Base-by-base conservation (phyloP, 1,140 invertebrate genomes). In the Melanaphis sacchari region DNA sequence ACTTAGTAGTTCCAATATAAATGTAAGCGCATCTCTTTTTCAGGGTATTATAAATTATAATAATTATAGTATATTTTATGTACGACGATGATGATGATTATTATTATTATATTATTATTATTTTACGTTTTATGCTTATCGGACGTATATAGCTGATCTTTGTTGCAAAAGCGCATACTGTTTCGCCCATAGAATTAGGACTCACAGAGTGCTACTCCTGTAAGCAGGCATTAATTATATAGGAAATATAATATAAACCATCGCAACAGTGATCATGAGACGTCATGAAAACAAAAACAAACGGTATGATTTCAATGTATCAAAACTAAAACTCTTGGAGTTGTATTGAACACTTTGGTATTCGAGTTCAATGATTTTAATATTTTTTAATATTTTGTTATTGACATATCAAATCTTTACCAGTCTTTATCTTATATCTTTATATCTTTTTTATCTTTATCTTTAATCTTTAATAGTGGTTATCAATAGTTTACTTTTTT, bases 221-320 rank as follows among this genome's bases (percentile, higher is more conserved):
- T 59, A 31, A 3, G 11, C 31, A 15, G 22, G 22, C 9, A 24
- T 59, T 59, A 5, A 59, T 31, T 22, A 59, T 31, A 21, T 49
- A 49, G 2, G 15, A 49, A 31, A 31, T 59, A 59, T 59, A 22
- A 11, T n/a, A 66, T n/a, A 76, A 66, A 31, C 0, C 54, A 31
- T 9, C 26, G 26, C 0, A 8, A 0, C 31, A 0, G 46, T 0
- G 54, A 1, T 15, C 0, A 76, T n/a, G 31, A n/a, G 31, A 66
- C 31, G 15, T 66, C 11, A 4, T 66, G 15, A n/a, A 31, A n/a
- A 15, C 6, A n/a, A 15, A 18, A 15, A n/a, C 11, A 76, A n/a
- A 15, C 11, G 31, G 31, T 59, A 59, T 26, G 9, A 11, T 59
- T 59, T 59, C 1, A 76, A 76, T 18, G 5, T n/a, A n/a, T 66